Percentiles rank a stretch among this genome's conserved stretches.
phyloP scores from a whole-genome alignment of 2,888 invertebrate genomes.

The Leptinotarsa peninsularis region DNA sequence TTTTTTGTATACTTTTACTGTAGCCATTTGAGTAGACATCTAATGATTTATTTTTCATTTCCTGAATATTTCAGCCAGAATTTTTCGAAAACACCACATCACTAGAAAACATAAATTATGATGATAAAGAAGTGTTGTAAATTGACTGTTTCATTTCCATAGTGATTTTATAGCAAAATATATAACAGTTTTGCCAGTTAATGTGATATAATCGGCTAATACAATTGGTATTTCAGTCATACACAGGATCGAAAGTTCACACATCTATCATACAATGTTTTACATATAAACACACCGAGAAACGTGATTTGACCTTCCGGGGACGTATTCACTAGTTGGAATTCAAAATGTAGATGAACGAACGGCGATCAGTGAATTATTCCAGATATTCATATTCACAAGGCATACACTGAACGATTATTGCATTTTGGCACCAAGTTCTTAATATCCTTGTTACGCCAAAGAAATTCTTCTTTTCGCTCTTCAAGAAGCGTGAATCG shows the following conservation, averaged over 20 bases:
- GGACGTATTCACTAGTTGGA: constrained; percentile 6
- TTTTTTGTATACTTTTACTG: too few species aligned
- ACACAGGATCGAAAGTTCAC: not conserved
- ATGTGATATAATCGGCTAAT: not conserved
- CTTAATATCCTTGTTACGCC: not conserved
- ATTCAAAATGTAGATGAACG: not conserved
- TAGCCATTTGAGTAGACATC: too few species aligned
- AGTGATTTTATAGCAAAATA: not conserved
- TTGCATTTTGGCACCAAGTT: constrained; percentile 6
- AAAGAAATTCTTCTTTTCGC: not conserved
- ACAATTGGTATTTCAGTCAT: constrained; percentile 13
- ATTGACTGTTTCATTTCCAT: not conserved
- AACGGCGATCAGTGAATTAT: constrained; percentile 12
- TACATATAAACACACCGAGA: constrained; percentile 6
- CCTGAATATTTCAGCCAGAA: too few species aligned
- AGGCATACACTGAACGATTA: constrained; percentile 6
- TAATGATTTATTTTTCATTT: too few species aligned
- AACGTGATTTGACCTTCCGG: constrained; percentile 4
- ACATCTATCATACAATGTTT: constrained; percentile 5
- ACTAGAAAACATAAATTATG: too few species aligned
- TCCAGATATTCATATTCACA: not conserved
- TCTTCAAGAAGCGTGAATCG: too few species aligned
- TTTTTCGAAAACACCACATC: too few species aligned
- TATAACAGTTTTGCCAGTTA: not conserved
- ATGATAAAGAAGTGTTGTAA: too few species aligned